These are phyloP conservation scores for Agelastica alni DNA, from an alignment of 2,888 invertebrate genomes.

Conservation along the genomic window DNA sequence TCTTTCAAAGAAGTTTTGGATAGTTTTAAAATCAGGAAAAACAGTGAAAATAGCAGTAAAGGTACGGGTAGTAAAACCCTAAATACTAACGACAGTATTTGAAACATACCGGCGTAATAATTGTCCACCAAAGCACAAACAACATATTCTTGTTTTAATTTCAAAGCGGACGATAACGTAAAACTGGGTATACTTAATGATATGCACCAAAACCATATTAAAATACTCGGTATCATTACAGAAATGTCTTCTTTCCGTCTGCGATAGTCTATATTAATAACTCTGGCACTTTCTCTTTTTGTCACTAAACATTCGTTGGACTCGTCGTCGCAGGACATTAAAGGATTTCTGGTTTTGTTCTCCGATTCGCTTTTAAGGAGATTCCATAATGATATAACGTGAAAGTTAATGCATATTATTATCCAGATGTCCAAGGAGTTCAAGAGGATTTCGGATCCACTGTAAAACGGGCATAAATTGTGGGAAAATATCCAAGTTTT, in stretches of 20 bases:
- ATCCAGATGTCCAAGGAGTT: conserved; percentile 64
- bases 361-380: conserved; percentile 57
- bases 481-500: conserved; percentile 61
- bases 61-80: conserved; percentile 46
- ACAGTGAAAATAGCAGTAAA: conserved; percentile 44
- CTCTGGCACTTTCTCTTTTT: conserved; percentile 54
- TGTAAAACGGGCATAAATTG: conserved; percentile 60
- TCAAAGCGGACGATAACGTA: conserved; percentile 58
- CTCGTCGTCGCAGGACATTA: conserved; percentile 45
- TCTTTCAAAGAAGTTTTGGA: conserved; percentile 42
- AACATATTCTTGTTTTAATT: conserved; percentile 50
- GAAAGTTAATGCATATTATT: conserved; percentile 62
- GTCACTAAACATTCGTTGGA: conserved; percentile 49
- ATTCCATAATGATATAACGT: conserved; percentile 62
- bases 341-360: conserved; percentile 50
- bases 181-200: conserved; percentile 66
- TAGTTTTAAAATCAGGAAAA: conserved; percentile 45
- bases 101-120: conserved; percentile 55
- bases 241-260: conserved; percentile 57
- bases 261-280: conserved; percentile 62
- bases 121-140: conserved; percentile 62
- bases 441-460: conserved; percentile 62
- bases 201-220: conserved; percentile 64
- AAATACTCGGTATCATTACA: conserved; percentile 60
- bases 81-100: conserved; percentile 48